phyloP scores from a whole-genome alignment of 2,113 vertebrate species.

The Ciconia maguari region DNA sequence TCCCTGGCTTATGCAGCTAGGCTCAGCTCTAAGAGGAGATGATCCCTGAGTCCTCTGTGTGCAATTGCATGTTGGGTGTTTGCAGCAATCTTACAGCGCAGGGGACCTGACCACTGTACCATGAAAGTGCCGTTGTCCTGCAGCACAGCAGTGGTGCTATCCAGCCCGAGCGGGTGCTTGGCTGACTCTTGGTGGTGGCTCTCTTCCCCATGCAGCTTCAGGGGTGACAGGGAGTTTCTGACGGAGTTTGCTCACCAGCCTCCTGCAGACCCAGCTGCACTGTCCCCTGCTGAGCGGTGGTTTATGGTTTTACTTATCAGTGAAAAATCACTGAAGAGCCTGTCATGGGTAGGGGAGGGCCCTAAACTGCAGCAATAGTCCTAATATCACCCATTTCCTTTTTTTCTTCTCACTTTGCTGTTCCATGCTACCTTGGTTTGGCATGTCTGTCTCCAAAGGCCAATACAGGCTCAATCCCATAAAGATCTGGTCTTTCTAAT shows the following conservation, averaged over 20 bases:
- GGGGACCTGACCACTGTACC: not conserved
- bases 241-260: not conserved
- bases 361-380: not conserved
- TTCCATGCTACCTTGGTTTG: not conserved
- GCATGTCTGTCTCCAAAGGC: not conserved
- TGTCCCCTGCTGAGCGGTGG: rapidly evolving
- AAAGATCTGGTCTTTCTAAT: not conserved
- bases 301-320: not conserved
- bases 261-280: not conserved
- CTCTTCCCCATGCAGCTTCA: not conserved
- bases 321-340: not conserved
- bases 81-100: rapidly evolving
- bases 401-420: not conserved
- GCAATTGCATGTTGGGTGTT: not conserved
- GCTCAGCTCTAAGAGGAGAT: not conserved
- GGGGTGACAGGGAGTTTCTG: not conserved
- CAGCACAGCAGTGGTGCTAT: not conserved
- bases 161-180: rapidly evolving
- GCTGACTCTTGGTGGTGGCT: not conserved
- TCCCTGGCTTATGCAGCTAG: not conserved
- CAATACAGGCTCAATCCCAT: not conserved
- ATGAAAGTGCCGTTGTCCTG: rapidly evolving
- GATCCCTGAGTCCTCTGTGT: not conserved
- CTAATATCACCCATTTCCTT: not conserved
- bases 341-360: not conserved